Percentiles rank a stretch among this genome's conserved stretches.
Conservation (phyloP, 2,113 vertebrate species). For the Urocynchramus pylzowi region DNA sequence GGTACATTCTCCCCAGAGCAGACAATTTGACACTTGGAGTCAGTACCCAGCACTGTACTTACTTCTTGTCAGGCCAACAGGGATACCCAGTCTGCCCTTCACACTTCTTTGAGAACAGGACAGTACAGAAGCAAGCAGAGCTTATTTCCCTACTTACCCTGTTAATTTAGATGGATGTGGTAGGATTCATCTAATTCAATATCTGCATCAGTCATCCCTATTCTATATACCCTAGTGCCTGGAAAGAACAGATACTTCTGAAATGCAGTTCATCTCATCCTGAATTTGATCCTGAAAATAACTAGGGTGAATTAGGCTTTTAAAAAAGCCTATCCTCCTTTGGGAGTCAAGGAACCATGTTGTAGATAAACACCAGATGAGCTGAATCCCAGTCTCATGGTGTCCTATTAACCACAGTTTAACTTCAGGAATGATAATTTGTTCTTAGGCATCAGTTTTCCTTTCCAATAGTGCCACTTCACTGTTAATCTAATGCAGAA, state of each 20-base stretch:
- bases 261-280: background rate
- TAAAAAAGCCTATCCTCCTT: background rate
- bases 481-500: background rate
- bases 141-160: background rate
- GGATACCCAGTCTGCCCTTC: background rate
- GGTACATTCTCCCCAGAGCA: background rate
- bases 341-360: background rate
- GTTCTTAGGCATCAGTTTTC: background rate
- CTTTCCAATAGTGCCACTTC: background rate
- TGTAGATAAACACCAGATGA: background rate
- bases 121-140: background rate
- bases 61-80: background rate
- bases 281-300: background rate
- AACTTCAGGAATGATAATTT: background rate
- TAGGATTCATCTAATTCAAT: background rate
- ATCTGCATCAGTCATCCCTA: background rate
- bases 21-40: background rate
- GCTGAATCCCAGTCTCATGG: background rate
- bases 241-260: background rate
- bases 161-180: background rate
- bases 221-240: background rate
- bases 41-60: background rate
- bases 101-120: background rate
- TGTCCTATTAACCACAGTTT: background rate
- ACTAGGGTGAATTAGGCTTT: background rate